A percentile compares a stretch with the other conserved stretches of the same genome.
Evolutionary conservation across 2,113 vertebrate species (phyloP).

Genomic region (Uropsilus gracilis): DNA sequence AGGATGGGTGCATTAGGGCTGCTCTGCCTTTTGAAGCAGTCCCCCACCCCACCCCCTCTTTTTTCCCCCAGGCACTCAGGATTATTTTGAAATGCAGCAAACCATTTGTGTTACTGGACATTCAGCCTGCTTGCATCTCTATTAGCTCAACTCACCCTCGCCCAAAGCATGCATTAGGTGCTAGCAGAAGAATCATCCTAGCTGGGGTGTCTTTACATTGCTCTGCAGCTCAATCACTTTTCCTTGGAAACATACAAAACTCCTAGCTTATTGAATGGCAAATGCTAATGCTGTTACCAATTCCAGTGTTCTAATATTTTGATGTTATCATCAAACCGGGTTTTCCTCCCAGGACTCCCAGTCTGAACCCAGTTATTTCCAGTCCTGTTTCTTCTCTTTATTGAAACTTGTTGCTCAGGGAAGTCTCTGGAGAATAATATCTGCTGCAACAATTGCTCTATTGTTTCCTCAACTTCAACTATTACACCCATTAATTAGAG

Average conservation of each 20-base stretch:
- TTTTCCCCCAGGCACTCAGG: constrained; percentile 4
- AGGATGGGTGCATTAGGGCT: constrained; percentile 50
- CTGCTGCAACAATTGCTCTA: constrained; percentile 93
- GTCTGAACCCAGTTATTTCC: constrained; percentile 76
- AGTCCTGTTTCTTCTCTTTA: constrained; percentile 57
- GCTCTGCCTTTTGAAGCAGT: constrained; percentile 31
- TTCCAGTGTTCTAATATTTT: constrained; percentile 61
- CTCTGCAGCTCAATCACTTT: constrained; percentile 36
- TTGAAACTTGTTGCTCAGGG: constrained; percentile 94
- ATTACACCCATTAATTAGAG: constrained; percentile 91
- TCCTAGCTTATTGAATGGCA: constrained; percentile 61
- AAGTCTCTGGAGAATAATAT: constrained; percentile 95
- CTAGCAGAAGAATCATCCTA: neutral
- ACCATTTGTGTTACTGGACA: constrained; percentile 58
- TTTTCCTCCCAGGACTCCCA: constrained; percentile 70
- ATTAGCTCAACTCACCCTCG: constrained; percentile 45
- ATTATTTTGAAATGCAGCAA: constrained; percentile 75
- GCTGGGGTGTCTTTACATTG: constrained; percentile 15
- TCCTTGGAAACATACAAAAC: constrained; percentile 55
- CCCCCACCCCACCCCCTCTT: no score
- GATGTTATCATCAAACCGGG: constrained; percentile 74
- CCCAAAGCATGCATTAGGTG: constrained; percentile 38
- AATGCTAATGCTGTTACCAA: constrained; percentile 26
- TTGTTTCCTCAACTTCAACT: constrained; percentile 94
- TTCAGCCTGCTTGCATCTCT: constrained; percentile 54